Conservation (phyloP, 37 sponge, comb jelly and placozoan species). For the Spongilla lacustris region DNA sequence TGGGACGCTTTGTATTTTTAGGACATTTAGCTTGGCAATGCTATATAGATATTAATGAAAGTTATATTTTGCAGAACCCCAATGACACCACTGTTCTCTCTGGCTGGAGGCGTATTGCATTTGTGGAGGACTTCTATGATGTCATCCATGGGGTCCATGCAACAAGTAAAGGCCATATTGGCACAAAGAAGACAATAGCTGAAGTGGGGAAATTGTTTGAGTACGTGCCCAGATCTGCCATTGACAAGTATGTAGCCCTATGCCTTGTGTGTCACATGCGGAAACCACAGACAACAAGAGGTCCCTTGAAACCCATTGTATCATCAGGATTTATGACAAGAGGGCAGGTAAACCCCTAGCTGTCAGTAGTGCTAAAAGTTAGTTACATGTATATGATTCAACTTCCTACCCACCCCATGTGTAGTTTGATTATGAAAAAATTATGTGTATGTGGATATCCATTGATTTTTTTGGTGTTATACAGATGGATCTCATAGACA, state of each 20-base stretch:
- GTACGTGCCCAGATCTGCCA: conserved; percentile 31
- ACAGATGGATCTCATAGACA: conserved; percentile 66
- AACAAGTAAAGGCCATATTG: conserved; percentile 13
- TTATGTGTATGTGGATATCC: too few species aligned
- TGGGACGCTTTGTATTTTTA: not conserved
- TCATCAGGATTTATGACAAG: conserved; percentile 40
- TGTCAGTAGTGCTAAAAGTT: not conserved
- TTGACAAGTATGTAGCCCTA: conserved; percentile 21
- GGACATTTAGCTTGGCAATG: too few species aligned
- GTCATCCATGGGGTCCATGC: not conserved
- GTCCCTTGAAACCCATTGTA: conserved; percentile 45
- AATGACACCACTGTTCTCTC: conserved; percentile 17
- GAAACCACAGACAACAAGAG: conserved; percentile 36
- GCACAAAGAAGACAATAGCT: conserved; percentile 16
- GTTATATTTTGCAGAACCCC: too few species aligned
- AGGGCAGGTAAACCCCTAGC: conserved; percentile 22
- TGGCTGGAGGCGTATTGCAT: conserved; percentile 22
- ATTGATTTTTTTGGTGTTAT: too few species aligned
- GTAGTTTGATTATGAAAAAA: too few species aligned
- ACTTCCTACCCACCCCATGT: too few species aligned
- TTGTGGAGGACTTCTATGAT: conserved; percentile 28
- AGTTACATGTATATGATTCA: too few species aligned
- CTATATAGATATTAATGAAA: not conserved
- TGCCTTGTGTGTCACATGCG: conserved; percentile 22
- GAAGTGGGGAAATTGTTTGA: conserved; percentile 22